phyloP scores from a whole-genome alignment of 2,888 invertebrate species.

The Cylloceria caligata region DNA sequence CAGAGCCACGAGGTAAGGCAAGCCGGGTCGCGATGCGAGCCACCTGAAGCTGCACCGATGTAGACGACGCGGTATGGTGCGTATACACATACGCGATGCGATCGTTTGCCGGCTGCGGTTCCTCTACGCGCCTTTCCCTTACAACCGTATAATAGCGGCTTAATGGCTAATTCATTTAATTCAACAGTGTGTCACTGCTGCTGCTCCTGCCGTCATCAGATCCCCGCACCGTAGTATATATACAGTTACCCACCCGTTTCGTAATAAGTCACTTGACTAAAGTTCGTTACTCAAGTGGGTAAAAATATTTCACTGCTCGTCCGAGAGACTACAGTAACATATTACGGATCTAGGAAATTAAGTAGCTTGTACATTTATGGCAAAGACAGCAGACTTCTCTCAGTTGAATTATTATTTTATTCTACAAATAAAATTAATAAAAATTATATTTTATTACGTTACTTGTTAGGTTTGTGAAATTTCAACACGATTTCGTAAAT shows the following conservation, averaged over 20 bases:
- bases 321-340: neutral
- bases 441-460: neutral
- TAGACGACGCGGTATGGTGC: slow-evolving; percentile 35
- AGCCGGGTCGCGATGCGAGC: slow-evolving; percentile 73
- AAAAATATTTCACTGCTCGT: neutral
- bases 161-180: slow-evolving; percentile 78
- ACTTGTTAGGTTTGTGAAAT: neutral
- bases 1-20: slow-evolving; percentile 58
- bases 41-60: slow-evolving; percentile 83
- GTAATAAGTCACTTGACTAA: slow-evolving; percentile 64
- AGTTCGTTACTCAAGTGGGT: slow-evolving; percentile 58
- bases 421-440: neutral
- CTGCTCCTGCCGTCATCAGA: slow-evolving; percentile 30
- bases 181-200: slow-evolving; percentile 67
- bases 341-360: neutral
- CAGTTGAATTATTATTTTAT: neutral
- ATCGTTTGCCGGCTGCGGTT: slow-evolving; percentile 80
- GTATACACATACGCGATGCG: slow-evolving; percentile 72
- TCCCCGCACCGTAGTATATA: slow-evolving; percentile 12
- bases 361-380: too few relatives aligned
- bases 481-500: too few relatives aligned
- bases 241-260: slow-evolving; percentile 44
- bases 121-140: slow-evolving; percentile 72
- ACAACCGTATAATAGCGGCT: slow-evolving; percentile 78
- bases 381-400: neutral